Base-by-base conservation (phyloP, 2,797 vertebrate species). In the Centropyge bicolor region DNA sequence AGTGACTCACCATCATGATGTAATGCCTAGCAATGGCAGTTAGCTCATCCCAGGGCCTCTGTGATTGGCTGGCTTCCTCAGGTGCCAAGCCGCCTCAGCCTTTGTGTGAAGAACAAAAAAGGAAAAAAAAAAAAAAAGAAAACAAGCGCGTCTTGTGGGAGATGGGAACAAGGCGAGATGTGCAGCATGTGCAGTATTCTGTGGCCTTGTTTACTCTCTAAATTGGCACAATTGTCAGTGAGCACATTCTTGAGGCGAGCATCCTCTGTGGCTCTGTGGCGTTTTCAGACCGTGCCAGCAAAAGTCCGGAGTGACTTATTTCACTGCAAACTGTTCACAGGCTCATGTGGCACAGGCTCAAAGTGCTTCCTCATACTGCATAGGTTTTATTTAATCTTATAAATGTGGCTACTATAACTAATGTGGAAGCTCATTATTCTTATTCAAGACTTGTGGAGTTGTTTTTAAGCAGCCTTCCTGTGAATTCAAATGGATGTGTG, bases 1-100 rank as follows among this genome's bases (percentile, higher is more conserved):
- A 92, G 81, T 88, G 94, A 93, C 91, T 96, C 89, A 86, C 89
- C 91, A 59, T 83, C 66, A 51, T 94, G 94, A 93, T 95, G 94
- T 94, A 89, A 92, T 90, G 91, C 81, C 70, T 68, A 92, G 92
- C 82, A 94, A 93, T 80, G 61, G 81, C 68, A 76, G 59, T 87
- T 85, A 77, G 78, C 86, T 93, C 90, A 87, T 92, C 88, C 81
- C 65, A 7, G 78, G 73, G 56, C 46, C 78, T 65, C 73, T 52
- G 69, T 67, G 49, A 93, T 92, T 92, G 89, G 87, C 64, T 70
- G 57, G 19, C 57, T 57, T 86, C 79, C 84, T 74, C 86, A 88
- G 90, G 90, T 91, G 83, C 80, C 60, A 51, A 54, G 79, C 51
- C 27, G 60, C 83, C 81, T 61, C 71, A 52, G 80, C 82, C 63